These are phyloP conservation scores for Oikopleura albicans DNA, from an alignment of 23 tunicate genomes.

Conservation along the genomic window DNA sequence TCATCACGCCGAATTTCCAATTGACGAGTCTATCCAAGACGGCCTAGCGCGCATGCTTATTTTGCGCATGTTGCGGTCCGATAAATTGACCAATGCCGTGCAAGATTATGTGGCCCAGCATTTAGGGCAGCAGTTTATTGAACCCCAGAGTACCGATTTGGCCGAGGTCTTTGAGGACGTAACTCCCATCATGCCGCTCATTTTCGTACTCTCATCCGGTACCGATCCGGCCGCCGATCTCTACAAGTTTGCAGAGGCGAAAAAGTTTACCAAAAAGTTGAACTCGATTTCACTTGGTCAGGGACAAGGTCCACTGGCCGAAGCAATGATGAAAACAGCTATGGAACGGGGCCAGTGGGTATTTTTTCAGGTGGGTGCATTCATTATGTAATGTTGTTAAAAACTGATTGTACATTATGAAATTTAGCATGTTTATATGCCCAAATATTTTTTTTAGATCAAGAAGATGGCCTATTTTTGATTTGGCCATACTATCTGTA, in stretches of 20 bases:
- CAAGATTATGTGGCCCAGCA: conserved; percentile 82
- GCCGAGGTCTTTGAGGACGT: conserved; percentile 72
- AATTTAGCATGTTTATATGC: too few species aligned
- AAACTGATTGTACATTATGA: too few species aligned
- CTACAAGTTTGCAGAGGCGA: conserved; percentile 92
- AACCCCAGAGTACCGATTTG: conserved; percentile 87
- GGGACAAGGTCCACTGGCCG: conserved; percentile 99
- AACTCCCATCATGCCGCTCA: conserved; percentile 80
- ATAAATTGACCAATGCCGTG: conserved; percentile 73
- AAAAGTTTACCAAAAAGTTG: conserved; percentile 85
- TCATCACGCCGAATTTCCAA: conserved; percentile 22
- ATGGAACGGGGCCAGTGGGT: conserved; percentile 99
- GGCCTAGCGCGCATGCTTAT: background rate
- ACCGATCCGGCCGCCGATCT: conserved; percentile 98
- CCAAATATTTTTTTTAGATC: too few species aligned
- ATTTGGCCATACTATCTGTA: too few species aligned
- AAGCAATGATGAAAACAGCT: conserved; percentile 71
- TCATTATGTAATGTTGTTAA: too few species aligned
- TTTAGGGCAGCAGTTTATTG: conserved; percentile 96
- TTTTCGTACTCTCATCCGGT: conserved; percentile 85
- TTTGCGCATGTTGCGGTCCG: conserved; percentile 7
- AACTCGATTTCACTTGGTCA: conserved; percentile 93
- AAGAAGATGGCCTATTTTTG: too few species aligned
- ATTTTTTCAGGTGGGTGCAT: too few species aligned
- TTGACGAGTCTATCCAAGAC: background rate